Base-by-base conservation (phyloP, 2,797 vertebrate species). In the Xenopus petersii region DNA sequence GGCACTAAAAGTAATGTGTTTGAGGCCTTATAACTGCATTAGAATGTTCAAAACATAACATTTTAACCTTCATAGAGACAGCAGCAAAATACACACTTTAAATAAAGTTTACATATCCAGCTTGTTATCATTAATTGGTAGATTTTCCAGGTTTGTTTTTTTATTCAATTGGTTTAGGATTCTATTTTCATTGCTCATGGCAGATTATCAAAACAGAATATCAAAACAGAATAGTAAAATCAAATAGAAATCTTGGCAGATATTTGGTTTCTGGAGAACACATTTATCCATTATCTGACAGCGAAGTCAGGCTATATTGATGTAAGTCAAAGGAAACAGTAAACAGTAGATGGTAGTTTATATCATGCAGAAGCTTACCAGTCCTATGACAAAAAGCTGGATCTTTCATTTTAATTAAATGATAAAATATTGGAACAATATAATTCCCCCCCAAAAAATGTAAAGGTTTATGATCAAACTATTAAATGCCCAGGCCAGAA, bases 211-310 rank as follows among this genome's bases (percentile, higher is more conserved):
- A 69, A 49, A 75, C 60, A 73, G 26, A 70, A 73, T 56, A 64
- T 67, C 63, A 78, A 69, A 49, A 75, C 60, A 73, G 26, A 70
- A 73, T 56, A 64, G 21, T 68, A 64, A 64, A 77, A 77, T 77
- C 73, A 69, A 69, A 73, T 73, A 73, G 59, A 77, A 36, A 24
- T 73, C n/a, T 67, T 77, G 70, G 64, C 59, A 64, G 54, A 70
- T 59, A n/a, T 62, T 73, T 46, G 49, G 33, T 68, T 78, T 73
- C 76, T 78, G 76, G 71, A 78, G 60, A 78, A 78, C 71, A 67
- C 63, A 73, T 78, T 78, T 78, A 51, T 73, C 42, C 61, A 70
- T 73, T 68, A 73, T 77, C 75, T 70, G 69, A 69, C 51, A 64
- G 42, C n/a, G 58, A 58, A 78, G 42, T 51, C 66, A 46, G 70